phyloP scores from a whole-genome alignment of 2,888 invertebrate genomes.

The Aphodius granarius region DNA sequence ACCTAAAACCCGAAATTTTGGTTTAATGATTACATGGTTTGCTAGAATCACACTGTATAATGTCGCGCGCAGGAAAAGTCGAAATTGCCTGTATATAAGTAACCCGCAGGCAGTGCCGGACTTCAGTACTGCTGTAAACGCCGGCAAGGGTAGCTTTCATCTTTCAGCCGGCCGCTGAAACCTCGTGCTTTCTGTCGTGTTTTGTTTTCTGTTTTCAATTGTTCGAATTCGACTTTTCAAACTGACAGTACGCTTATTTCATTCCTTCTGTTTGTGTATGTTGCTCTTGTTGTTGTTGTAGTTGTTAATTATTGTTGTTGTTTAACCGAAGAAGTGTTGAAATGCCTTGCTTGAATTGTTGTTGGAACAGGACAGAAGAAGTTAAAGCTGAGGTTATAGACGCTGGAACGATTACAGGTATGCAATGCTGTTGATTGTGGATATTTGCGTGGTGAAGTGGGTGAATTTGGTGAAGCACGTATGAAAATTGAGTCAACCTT shows the following conservation, averaged over 20 bases:
- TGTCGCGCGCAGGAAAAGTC: not conserved
- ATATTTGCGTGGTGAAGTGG: too few species aligned
- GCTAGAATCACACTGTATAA: not conserved
- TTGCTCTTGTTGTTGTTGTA: not conserved
- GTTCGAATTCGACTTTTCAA: too few species aligned
- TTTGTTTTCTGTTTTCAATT: not conserved
- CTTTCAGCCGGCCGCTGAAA: not conserved
- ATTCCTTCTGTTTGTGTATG: too few species aligned
- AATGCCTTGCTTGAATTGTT: slow-evolving; percentile 39
- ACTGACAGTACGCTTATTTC: too few species aligned
- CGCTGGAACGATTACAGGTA: slow-evolving; percentile 32
- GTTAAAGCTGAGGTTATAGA: slow-evolving; percentile 33
- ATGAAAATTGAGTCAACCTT: too few species aligned
- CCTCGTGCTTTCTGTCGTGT: not conserved
- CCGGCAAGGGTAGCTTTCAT: not conserved
- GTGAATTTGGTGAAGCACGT: too few species aligned
- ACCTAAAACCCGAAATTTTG: too few species aligned
- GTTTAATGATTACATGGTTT: too few species aligned
- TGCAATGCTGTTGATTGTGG: slow-evolving; percentile 7
- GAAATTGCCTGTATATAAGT: not conserved
- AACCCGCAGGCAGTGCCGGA: not conserved
- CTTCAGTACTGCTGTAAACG: not conserved
- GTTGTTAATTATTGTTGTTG: not conserved
- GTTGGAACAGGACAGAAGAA: slow-evolving; percentile 34
- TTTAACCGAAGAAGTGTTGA: not conserved